Evolutionary conservation across 2,888 invertebrate species (phyloP).

Genomic region (Macrosiphum euphorbiae): DNA sequence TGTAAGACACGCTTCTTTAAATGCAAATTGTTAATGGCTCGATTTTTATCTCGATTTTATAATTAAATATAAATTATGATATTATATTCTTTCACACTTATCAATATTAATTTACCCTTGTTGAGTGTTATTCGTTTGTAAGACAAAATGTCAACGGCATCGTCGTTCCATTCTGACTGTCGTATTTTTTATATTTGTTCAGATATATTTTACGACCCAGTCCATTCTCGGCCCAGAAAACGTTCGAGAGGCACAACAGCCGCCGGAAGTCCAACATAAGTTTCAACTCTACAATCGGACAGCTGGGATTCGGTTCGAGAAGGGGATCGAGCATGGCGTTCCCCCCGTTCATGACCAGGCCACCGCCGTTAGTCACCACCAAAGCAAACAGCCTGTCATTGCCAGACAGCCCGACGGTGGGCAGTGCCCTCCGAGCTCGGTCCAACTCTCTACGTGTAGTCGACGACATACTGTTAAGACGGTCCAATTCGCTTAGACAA

Average conservation of each 20-base stretch:
- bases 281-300: slow-evolving; percentile 84
- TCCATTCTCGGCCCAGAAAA: slow-evolving; percentile 95
- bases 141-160: not conserved
- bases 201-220: slow-evolving; percentile 94
- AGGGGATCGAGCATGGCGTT: slow-evolving; percentile 79
- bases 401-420: slow-evolving; percentile 88
- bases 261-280: slow-evolving; percentile 91
- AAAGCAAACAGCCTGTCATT: slow-evolving; percentile 91
- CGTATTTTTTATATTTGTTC: slow-evolving; percentile 67
- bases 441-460: slow-evolving; percentile 90
- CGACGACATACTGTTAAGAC: slow-evolving; percentile 85
- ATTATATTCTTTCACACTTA: not conserved
- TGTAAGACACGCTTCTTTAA: slow-evolving; percentile 76
- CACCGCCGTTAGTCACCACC: slow-evolving; percentile 84
- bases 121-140: not conserved
- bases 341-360: slow-evolving; percentile 77
- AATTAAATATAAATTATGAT: not conserved
- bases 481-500: slow-evolving; percentile 87
- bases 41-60: not conserved
- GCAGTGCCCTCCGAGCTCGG: slow-evolving; percentile 83
- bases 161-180: not conserved
- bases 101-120: not conserved
- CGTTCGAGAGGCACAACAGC: slow-evolving; percentile 92
- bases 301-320: slow-evolving; percentile 72
- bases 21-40: not conserved